Conservation (phyloP, 2,113 vertebrate species). For the Pundamilia nyererei region DNA sequence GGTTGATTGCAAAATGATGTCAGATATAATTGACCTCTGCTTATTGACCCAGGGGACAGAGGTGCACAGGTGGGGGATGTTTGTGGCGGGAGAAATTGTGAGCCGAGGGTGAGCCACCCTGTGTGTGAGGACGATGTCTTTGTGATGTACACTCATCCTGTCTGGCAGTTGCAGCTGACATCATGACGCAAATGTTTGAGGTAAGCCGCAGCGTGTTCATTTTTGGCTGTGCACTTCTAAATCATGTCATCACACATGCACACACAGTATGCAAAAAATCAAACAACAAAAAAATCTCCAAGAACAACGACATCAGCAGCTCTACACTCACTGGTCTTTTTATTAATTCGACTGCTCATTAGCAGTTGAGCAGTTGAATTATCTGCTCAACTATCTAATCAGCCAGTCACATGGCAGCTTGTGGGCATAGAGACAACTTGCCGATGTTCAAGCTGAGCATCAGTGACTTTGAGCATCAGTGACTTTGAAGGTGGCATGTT, state of each 20-base stretch:
- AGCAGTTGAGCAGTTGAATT: neutral
- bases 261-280: neutral
- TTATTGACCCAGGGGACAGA: conserved; percentile 51
- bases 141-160: neutral
- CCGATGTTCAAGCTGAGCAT: neutral
- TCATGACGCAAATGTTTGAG: neutral
- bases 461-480: neutral
- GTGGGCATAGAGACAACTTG: neutral
- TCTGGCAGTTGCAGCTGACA: neutral
- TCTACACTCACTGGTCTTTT: neutral
- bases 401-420: neutral
- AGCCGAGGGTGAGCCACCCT: neutral
- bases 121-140: neutral
- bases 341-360: neutral
- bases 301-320: neutral
- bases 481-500: neutral
- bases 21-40: conserved; percentile 45
- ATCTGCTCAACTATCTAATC: neutral
- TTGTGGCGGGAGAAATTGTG: neutral
- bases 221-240: neutral
- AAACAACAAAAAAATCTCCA: neutral
- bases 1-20: conserved; percentile 48
- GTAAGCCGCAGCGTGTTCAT: neutral
- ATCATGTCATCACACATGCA: neutral
- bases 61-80: conserved; percentile 4